Base-by-base conservation (phyloP, 2,797 vertebrate genomes). In the Chloroceryle amazona region DNA sequence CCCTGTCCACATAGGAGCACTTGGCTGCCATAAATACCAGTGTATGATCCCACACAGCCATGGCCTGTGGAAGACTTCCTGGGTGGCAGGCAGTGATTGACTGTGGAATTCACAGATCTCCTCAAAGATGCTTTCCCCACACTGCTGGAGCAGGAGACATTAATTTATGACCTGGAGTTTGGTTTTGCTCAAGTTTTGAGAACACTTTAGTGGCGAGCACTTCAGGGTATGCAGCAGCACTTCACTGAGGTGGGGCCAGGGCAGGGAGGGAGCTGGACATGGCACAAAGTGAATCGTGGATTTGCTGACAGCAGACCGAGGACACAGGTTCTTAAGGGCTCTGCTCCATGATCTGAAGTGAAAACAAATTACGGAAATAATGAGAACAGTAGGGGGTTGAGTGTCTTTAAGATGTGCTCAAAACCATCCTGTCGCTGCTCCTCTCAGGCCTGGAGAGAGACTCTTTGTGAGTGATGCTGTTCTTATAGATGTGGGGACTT, bases 281-380 rank as follows among this genome's bases (percentile, higher is more conserved):
- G 23, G 80, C 49, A 51, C 41, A 0, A 6, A 57, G 57, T 0
- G 0, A 83, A 31, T n/a, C 35, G 63, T 49, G 81, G 58, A 61
- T 88, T 61, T 91, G 49, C 82, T 74, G 70, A 61, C 41, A 88
- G 51, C 60, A 84, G 41, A 17, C 39, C 78, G 54, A 65, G 26
- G 52, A 55, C 67, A 37, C 26, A 68, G 68, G 22, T 26, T 71
- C 46, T 41, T 76, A 37, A 86, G 35, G 71, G 29, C 52, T 87
- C 54, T 82, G 33, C 41, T 91, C 19, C n/a, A 18, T 67, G 35
- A 71, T 85, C 46, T 85, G 74, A 82, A 73, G 78, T 89, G 35
- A 52, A 92, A 96, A 89, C 71, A 86, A 62, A 92, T 78, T 88
- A 73, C 35, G 44, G 42, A 65, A 89, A 55, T 72, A 62, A 42